A percentile compares a stretch with the other conserved stretches of the same genome.
These are phyloP conservation scores for Lerista edwardsae DNA, from an alignment of 2,797 vertebrate genomes.

Conservation along the genomic window DNA sequence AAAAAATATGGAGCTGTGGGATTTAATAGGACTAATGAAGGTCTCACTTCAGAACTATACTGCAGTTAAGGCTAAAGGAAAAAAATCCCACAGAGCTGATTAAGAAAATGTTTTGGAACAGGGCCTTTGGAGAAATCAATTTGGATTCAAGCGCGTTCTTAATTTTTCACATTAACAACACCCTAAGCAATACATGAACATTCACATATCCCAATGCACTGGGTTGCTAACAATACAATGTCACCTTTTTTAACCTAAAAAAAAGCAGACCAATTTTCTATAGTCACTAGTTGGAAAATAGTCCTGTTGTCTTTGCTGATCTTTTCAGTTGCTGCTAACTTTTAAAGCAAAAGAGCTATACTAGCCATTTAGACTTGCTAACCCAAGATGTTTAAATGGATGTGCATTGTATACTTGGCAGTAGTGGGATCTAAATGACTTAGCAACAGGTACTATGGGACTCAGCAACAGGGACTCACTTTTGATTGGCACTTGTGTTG, in stretches of 20 bases:
- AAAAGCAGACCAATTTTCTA: conserved; percentile 46
- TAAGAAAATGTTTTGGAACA: conserved; percentile 64
- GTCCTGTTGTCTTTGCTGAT: conserved; percentile 26
- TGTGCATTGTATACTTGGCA: not conserved
- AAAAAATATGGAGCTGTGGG: not conserved
- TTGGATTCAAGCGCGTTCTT: conserved; percentile 32
- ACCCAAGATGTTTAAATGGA: not conserved
- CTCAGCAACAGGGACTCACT: too few species aligned
- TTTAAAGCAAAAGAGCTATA: not conserved
- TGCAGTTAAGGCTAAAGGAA: conserved; percentile 6
- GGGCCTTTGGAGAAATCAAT: conserved; percentile 52
- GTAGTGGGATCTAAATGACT: too few species aligned
- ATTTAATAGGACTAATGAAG: conserved; percentile 64
- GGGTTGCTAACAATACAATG: conserved; percentile 51
- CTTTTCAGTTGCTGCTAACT: conserved; percentile 20
- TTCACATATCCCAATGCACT: conserved; percentile 32
- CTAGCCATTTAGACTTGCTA: not conserved
- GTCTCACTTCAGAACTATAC: conserved; percentile 48
- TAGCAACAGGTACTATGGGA: too few species aligned
- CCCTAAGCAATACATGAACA: conserved; percentile 45
- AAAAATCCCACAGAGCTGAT: conserved; percentile 54
- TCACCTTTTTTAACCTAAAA: conserved; percentile 56
- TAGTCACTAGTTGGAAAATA: conserved; percentile 16
- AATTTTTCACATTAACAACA: conserved; percentile 59
- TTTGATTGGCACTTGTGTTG: too few species aligned